Evolutionary conservation across 2,797 vertebrate species (phyloP).

Genomic region (Hozukius guyotensis): DNA sequence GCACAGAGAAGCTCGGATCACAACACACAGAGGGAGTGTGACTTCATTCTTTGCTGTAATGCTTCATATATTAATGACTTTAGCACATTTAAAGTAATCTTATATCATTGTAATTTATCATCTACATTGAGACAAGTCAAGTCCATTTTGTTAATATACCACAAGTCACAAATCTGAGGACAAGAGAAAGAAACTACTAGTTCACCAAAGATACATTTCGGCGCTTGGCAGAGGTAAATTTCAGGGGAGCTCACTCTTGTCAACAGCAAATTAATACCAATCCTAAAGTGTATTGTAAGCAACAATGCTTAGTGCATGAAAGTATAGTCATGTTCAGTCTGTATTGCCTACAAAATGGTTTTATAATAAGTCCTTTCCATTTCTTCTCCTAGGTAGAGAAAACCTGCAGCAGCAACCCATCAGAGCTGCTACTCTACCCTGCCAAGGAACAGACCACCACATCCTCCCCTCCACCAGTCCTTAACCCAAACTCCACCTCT

Average conservation of each 20-base stretch:
- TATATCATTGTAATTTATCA: not conserved
- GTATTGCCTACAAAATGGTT: not conserved
- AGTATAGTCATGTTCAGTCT: not conserved
- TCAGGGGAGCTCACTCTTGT: not conserved
- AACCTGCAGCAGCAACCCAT: conserved; percentile 83
- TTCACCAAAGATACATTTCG: not conserved
- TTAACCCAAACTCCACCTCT: conserved; percentile 25
- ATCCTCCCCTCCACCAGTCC: conserved; percentile 15
- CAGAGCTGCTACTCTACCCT: conserved; percentile 90
- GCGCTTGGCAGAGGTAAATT: not conserved
- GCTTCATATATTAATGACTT: too few relatives aligned
- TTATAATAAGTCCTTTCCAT: not conserved
- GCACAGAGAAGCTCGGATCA: too few relatives aligned
- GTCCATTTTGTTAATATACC: not conserved
- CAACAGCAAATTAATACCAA: not conserved
- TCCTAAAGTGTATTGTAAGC: not conserved
- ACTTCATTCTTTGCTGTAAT: too few relatives aligned
- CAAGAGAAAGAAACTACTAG: not conserved
- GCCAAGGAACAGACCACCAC: conserved; percentile 70
- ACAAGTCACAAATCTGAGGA: not conserved
- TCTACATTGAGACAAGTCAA: not conserved
- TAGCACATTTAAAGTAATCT: not conserved
- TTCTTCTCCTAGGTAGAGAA: conserved; percentile 78
- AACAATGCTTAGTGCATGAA: not conserved
- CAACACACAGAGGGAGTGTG: too few relatives aligned